These are phyloP conservation scores for Drosophila borborema DNA, from an alignment of 2,888 invertebrate genomes.

Conservation along the genomic window DNA sequence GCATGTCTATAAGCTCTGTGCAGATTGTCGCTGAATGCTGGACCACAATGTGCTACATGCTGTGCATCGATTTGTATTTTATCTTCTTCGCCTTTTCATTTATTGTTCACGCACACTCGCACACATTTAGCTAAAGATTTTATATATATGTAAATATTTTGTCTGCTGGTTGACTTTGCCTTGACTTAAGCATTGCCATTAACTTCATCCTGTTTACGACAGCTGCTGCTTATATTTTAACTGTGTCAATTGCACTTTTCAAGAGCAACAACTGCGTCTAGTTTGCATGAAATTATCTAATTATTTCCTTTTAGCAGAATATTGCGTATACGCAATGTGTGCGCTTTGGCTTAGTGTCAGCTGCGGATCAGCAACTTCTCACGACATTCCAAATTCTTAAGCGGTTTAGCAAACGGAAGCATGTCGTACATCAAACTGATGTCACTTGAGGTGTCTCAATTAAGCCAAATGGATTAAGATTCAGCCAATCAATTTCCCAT, in stretches of 20 bases:
- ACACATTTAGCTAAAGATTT: slow-evolving; percentile 8
- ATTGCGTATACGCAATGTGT: slow-evolving; percentile 54
- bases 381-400: slow-evolving; percentile 47
- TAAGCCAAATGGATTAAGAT: slow-evolving; percentile 57
- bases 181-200: slow-evolving; percentile 75
- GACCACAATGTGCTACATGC: slow-evolving; percentile 30
- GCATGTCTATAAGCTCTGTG: neutral
- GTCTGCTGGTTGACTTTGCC: slow-evolving; percentile 50
- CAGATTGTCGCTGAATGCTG: slow-evolving; percentile 3
- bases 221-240: slow-evolving; percentile 46
- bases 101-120: slow-evolving; percentile 6
- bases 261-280: slow-evolving; percentile 58
- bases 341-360: slow-evolving; percentile 56
- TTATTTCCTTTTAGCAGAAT: slow-evolving; percentile 47
- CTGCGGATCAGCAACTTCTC: slow-evolving; percentile 33
- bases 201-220: slow-evolving; percentile 70
- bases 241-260: slow-evolving; percentile 78
- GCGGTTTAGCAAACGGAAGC: slow-evolving; percentile 72
- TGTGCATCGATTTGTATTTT: slow-evolving; percentile 28
- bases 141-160: slow-evolving; percentile 30
- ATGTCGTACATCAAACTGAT: slow-evolving; percentile 36
- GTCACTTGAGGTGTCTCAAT: slow-evolving; percentile 57
- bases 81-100: slow-evolving; percentile 8
- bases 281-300: slow-evolving; percentile 32
- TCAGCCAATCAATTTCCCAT: slow-evolving; percentile 57